A percentile compares a stretch with the other conserved stretches of the same genome.
Evolutionary conservation across 2,113 vertebrate genomes (phyloP).

Genomic region (Taurulus bubalis): DNA sequence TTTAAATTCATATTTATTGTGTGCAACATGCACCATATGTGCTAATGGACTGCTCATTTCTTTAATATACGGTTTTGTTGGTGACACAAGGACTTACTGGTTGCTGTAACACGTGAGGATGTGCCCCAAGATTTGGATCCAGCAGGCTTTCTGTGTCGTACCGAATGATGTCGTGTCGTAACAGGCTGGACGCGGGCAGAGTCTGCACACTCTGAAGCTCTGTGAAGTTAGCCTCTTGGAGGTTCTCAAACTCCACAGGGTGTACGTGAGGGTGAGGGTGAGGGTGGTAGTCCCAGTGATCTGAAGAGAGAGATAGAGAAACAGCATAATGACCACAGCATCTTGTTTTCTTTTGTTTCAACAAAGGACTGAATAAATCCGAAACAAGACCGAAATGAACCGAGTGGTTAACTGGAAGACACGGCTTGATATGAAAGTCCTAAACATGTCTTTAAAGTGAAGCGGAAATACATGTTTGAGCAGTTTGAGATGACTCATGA

Average conservation of each 20-base stretch:
- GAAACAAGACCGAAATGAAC: conserved; percentile 2
- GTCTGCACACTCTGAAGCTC: conserved; percentile 95
- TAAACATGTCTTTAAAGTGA: not conserved
- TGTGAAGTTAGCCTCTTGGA: conserved; percentile 93
- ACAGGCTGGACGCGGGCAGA: conserved; percentile 88
- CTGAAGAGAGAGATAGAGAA: conserved; percentile 73
- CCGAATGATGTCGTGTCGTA: conserved; percentile 81
- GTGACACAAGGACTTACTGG: conserved; percentile 67
- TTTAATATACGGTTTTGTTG: not conserved
- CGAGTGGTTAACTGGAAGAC: not conserved
- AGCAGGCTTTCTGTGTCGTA: conserved; percentile 90
- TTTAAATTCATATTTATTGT: not conserved
- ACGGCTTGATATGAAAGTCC: not conserved
- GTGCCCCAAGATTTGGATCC: conserved; percentile 85
- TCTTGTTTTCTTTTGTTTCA: conserved; percentile 5
- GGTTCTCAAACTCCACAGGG: conserved; percentile 91
- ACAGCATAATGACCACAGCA: conserved; percentile 9
- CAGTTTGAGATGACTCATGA: not conserved
- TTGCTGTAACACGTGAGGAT: conserved; percentile 79
- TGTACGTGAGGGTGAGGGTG: conserved; percentile 85
- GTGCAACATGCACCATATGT: not conserved
- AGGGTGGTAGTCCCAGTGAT: conserved; percentile 94
- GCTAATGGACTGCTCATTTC: not conserved
- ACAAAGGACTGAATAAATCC: not conserved
- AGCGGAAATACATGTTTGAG: not conserved